Conservation (phyloP, 1,140 invertebrate species). For the Drosophila triauraria region DNA sequence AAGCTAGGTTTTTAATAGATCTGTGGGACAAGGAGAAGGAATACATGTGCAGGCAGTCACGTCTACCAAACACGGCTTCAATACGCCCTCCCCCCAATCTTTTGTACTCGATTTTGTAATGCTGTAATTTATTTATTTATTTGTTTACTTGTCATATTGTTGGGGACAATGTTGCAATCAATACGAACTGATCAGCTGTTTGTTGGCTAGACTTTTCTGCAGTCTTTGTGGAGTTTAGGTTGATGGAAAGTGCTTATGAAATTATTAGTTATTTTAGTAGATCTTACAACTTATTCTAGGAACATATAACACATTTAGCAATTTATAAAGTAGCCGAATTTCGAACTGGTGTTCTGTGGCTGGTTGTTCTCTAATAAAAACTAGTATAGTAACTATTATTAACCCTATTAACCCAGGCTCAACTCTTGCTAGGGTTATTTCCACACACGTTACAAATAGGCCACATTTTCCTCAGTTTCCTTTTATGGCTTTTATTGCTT, state of each 20-base stretch:
- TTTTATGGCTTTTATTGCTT: slow-evolving; percentile 5
- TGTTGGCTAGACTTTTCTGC: not conserved
- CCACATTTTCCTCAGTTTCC: not conserved
- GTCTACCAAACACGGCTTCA: slow-evolving; percentile 21
- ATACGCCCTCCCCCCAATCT: not conserved
- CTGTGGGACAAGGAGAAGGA: not conserved
- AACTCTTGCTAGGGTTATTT: not conserved
- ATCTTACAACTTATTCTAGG: not conserved
- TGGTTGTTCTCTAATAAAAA: too few relatives aligned
- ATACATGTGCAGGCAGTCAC: slow-evolving; percentile 26
- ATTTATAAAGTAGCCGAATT: not conserved
- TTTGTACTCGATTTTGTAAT: not conserved
- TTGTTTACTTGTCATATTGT: slow-evolving; percentile 1
- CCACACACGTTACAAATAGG: not conserved
- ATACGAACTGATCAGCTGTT: slow-evolving; percentile 4
- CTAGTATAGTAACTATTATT: too few relatives aligned
- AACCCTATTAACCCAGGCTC: not conserved
- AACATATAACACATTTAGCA: too few relatives aligned
- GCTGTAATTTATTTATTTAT: slow-evolving; percentile 5
- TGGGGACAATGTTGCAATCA: slow-evolving; percentile 4
- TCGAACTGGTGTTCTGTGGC: too few relatives aligned
- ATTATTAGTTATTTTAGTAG: not conserved
- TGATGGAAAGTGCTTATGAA: not conserved
- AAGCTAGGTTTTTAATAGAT: not conserved
- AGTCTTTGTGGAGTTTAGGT: not conserved